Base-by-base conservation (phyloP, 2,113 vertebrate genomes). In the Columba janthina region DNA sequence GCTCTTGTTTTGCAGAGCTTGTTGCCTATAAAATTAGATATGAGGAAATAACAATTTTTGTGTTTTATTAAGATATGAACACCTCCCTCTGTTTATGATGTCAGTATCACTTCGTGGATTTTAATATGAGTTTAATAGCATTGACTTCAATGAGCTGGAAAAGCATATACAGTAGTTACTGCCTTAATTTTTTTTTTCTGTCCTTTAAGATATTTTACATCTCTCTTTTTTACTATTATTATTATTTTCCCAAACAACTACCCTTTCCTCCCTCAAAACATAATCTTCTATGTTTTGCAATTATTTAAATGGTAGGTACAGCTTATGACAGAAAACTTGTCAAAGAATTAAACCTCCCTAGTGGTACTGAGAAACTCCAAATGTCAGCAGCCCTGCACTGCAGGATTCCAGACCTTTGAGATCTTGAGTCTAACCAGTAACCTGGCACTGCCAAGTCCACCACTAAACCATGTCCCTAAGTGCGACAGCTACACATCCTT, bases 1-100 rank as follows among this genome's bases (percentile, higher is more conserved):
- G 40, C 6, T 88, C 40, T 60, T 89, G 44, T 21, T 86, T 83
- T 77, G 44, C 53, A 67, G 44, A 93, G 15, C 8, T 21, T 78
- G 26, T 83, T 96, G 79, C 61, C 57, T 32, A 67, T 88, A 90
- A 92, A 92, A 93, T 71, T 74, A 93, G 32, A 51, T 64, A 77
- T 8, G 34, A 92, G 15, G 21, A 91, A 91, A 71, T 36, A 89
- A 79, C 90, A 42, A 21, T 62, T 94, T 87, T 74, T 73, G 5
- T 87, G 28, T 85, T 94, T 96, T 70, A 87, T 78, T 82, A 77
- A 74, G 53, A 22, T 46, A 46, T 22, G n/a, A 80, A 46, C 38
- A 34, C 15, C 14, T 94, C 20, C 34, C 19, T 86, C 51, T 73
- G 44, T 69, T 91, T 61, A 54, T 82, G 21, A 50, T 91, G 95